These are phyloP conservation scores for Pantelozetes paolii DNA, from an alignment of 2,888 invertebrate genomes.

Conservation along the genomic window DNA sequence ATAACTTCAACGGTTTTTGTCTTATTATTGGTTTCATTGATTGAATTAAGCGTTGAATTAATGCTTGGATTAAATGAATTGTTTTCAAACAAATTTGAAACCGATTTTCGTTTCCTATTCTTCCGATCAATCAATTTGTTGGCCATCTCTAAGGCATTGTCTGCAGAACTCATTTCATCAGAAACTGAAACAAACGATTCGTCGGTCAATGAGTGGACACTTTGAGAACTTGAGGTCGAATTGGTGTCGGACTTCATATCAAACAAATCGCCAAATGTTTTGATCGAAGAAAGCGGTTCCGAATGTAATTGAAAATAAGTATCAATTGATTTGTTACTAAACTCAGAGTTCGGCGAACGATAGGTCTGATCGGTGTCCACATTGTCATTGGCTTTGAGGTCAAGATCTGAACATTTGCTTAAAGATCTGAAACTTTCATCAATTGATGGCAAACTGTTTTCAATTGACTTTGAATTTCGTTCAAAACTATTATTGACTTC, in stretches of 20 bases:
- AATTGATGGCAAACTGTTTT: no score
- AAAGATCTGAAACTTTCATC: neutral
- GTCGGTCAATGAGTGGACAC: neutral
- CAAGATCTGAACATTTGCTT: slow-evolving; percentile 18
- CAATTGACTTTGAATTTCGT: no score
- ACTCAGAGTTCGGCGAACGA: neutral
- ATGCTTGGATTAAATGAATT: neutral
- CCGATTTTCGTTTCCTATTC: neutral
- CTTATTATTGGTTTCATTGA: neutral
- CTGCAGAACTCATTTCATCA: slow-evolving; percentile 1
- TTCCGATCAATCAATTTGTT: neutral
- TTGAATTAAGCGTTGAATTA: neutral
- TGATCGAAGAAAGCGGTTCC: neutral
- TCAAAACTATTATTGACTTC: neutral
- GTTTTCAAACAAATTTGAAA: neutral
- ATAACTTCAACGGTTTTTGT: neutral
- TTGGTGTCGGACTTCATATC: neutral
- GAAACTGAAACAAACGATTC: neutral
- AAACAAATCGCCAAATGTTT: neutral
- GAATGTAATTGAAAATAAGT: neutral
- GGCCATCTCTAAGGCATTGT: neutral
- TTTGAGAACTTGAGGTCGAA: neutral
- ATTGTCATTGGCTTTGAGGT: neutral
- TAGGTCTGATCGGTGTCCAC: neutral
- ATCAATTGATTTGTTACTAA: neutral